A percentile compares a stretch with the other conserved stretches of the same genome.
Evolutionary conservation across 2,113 vertebrate species (phyloP).

Genomic region (Neodon shergylaensis): DNA sequence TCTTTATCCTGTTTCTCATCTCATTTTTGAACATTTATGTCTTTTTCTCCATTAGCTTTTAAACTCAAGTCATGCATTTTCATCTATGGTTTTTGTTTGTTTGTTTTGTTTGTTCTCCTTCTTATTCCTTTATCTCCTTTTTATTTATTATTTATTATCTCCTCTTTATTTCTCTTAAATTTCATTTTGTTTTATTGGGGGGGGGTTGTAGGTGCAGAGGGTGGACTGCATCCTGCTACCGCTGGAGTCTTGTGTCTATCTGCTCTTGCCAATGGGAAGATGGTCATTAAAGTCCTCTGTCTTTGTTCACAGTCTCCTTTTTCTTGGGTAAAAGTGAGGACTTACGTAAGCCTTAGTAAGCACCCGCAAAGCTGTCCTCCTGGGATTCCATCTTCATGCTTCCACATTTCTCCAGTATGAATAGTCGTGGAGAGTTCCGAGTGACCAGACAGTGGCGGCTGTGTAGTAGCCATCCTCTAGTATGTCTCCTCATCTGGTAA

Average conservation of each 20-base stretch:
- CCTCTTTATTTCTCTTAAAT: too few relatives aligned
- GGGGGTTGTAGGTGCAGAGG: too few relatives aligned
- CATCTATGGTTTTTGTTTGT: neutral
- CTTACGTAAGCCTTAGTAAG: neutral
- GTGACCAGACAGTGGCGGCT: neutral
- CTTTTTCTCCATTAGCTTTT: constrained; percentile 9
- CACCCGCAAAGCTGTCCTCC: neutral
- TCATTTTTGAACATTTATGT: neutral
- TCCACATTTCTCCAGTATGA: neutral
- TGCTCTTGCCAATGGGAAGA: neutral
- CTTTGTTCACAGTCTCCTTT: constrained; percentile 2
- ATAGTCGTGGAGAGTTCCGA: neutral
- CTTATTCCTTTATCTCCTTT: neutral
- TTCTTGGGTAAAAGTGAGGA: neutral
- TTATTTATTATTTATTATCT: too few relatives aligned
- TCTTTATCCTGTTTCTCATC: neutral
- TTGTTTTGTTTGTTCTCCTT: neutral
- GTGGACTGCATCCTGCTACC: neutral
- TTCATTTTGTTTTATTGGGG: too few relatives aligned
- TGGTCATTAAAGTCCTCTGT: neutral
- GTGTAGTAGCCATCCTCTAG: neutral
- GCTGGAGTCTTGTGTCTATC: neutral
- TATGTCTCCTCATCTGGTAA: neutral
- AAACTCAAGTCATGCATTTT: constrained; percentile 23
- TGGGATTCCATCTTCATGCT: neutral